Evolutionary conservation across 2,888 invertebrate genomes (phyloP).

Genomic region (Trissolcus brochymenae): DNA sequence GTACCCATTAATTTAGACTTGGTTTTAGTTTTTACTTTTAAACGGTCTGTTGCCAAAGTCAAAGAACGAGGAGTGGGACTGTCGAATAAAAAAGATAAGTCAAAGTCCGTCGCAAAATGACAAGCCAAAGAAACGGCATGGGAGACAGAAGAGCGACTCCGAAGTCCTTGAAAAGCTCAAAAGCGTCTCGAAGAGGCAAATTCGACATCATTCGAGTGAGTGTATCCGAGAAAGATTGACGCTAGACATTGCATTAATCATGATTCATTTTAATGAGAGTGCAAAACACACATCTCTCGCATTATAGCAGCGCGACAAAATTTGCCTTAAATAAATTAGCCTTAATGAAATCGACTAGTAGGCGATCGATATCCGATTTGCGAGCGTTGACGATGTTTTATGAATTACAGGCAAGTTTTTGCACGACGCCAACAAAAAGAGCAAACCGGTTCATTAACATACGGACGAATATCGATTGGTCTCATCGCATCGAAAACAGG

Average conservation of each 20-base stretch:
- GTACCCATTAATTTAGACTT: too few species aligned
- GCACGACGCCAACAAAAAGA: slow-evolving; percentile 31
- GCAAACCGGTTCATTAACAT: slow-evolving; percentile 33
- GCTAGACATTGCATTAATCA: slow-evolving; percentile 24
- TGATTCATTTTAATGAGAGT: slow-evolving; percentile 37
- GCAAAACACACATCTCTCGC: not conserved
- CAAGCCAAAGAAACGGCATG: slow-evolving; percentile 12
- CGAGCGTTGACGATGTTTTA: slow-evolving; percentile 16
- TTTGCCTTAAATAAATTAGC: not conserved
- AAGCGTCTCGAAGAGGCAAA: slow-evolving; percentile 23
- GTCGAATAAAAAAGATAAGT: slow-evolving; percentile 1
- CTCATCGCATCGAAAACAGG: slow-evolving; percentile 22
- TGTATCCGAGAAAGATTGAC: not conserved
- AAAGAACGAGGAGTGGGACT: slow-evolving; percentile 8
- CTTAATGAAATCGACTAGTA: not conserved
- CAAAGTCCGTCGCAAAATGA: slow-evolving; percentile 2
- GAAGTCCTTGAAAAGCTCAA: slow-evolving; percentile 23
- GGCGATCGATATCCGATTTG: not conserved
- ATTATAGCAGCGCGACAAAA: not conserved
- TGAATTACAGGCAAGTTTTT: slow-evolving; percentile 43
- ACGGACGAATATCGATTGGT: slow-evolving; percentile 30
- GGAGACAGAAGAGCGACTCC: slow-evolving; percentile 15
- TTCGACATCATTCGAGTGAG: slow-evolving; percentile 28
- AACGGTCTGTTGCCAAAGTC: slow-evolving; percentile 21
- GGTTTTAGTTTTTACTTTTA: slow-evolving; percentile 22